A percentile compares a stretch with the other conserved stretches of the same genome.
phyloP scores from a whole-genome alignment of 2,113 vertebrate genomes.

The Ariopsis seemanni region DNA sequence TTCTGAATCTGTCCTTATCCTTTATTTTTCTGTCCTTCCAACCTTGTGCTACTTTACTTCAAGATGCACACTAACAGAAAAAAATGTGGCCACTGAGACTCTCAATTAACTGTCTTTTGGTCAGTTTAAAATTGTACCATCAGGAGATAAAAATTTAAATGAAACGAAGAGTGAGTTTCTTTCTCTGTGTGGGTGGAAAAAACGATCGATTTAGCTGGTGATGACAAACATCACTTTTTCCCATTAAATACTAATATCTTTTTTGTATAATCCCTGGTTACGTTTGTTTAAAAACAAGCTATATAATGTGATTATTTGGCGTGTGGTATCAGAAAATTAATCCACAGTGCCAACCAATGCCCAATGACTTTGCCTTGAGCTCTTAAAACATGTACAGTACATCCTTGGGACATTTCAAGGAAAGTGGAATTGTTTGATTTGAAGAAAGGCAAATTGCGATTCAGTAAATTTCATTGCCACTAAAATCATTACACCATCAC shows the following conservation, averaged over 20 bases:
- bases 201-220: slow-evolving; percentile 77
- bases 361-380: not conserved
- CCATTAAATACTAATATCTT: slow-evolving; percentile 45
- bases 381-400: not conserved
- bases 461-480: not conserved
- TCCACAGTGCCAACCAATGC: not conserved
- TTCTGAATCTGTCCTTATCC: slow-evolving; percentile 32
- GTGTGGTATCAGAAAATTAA: not conserved
- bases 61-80: slow-evolving; percentile 48
- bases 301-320: not conserved
- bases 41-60: slow-evolving; percentile 16
- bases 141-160: slow-evolving; percentile 17
- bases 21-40: slow-evolving; percentile 22
- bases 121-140: slow-evolving; percentile 37
- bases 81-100: slow-evolving; percentile 33
- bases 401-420: not conserved
- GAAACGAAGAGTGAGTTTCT: slow-evolving; percentile 28
- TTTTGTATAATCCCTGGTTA: slow-evolving; percentile 69
- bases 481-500: not conserved
- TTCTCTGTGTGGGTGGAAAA: slow-evolving; percentile 40
- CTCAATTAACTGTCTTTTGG: slow-evolving; percentile 15
- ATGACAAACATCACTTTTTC: slow-evolving; percentile 67
- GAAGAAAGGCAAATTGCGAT: slow-evolving; percentile 7
- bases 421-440: slow-evolving; percentile 26
- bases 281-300: not conserved